phyloP scores from a whole-genome alignment of 2,113 vertebrate genomes.

The Nothoprocta perdicaria region DNA sequence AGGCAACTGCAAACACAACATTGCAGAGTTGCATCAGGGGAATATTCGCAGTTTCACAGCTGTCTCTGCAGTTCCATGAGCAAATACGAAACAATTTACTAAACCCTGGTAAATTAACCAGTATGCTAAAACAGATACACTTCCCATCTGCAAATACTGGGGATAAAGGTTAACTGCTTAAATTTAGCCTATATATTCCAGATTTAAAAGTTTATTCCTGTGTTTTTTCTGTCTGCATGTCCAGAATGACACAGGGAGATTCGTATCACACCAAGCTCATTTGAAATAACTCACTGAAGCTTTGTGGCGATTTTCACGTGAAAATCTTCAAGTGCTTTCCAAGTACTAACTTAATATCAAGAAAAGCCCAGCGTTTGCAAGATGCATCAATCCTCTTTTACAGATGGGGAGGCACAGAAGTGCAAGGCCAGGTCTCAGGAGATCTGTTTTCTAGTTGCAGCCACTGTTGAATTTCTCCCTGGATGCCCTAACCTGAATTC shows the following conservation, averaged over 20 bases:
- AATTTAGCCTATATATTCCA: not conserved
- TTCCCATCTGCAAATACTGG: not conserved
- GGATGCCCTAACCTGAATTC: not conserved
- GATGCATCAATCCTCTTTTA: conserved; percentile 13
- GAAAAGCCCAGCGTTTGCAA: not conserved
- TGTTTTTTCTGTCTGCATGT: not conserved
- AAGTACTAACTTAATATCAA: not conserved
- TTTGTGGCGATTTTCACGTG: not conserved
- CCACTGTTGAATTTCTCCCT: not conserved
- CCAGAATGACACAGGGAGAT: not conserved
- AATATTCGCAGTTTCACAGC: conserved; percentile 14
- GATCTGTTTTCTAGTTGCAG: not conserved
- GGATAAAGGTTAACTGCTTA: not conserved
- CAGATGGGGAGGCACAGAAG: not conserved
- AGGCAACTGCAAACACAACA: not conserved
- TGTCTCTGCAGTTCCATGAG: not conserved
- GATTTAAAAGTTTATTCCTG: not conserved
- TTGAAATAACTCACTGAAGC: not conserved
- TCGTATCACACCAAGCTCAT: not conserved
- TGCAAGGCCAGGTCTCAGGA: conserved; percentile 7
- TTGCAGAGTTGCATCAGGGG: not conserved
- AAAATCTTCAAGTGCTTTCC: not conserved
- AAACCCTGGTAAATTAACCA: conserved; percentile 25
- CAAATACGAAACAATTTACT: conserved; percentile 1
- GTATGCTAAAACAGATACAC: not conserved